Evolutionary conservation across 2,797 vertebrate species (phyloP).

Genomic region (Thripadectes ignobilis): DNA sequence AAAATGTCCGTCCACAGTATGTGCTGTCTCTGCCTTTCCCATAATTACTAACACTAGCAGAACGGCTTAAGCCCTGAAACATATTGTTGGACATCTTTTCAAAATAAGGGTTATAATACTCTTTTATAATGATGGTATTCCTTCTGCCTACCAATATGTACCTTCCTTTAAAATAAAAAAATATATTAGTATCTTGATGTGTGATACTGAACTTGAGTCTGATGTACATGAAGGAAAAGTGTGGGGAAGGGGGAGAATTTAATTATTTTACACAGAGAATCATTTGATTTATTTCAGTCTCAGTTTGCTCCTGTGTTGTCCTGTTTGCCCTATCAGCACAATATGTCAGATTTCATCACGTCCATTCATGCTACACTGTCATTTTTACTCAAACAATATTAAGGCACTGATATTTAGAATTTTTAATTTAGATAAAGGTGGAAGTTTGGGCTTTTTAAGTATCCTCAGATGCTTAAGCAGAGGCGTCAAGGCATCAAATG

Average conservation of each 20-base stretch:
- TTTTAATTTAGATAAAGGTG: background rate
- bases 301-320: background rate
- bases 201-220: background rate
- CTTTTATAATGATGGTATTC: background rate
- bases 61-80: background rate
- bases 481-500: background rate
- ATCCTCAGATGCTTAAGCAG: background rate
- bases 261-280: background rate
- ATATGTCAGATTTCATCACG: background rate
- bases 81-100: background rate
- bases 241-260: background rate
- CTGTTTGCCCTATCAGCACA: background rate
- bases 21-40: background rate
- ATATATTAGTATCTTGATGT: background rate
- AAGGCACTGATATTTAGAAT: constrained; percentile 30
- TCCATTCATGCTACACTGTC: background rate
- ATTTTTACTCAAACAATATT: constrained; percentile 10
- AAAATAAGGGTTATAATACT: background rate
- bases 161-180: background rate
- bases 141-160: background rate
- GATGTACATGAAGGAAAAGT: background rate
- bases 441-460: background rate
- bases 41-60: background rate
- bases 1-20: background rate
- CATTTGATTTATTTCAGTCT: background rate